Conservation (phyloP, 2,113 vertebrate genomes). For the Psilopsiagon aymara region DNA sequence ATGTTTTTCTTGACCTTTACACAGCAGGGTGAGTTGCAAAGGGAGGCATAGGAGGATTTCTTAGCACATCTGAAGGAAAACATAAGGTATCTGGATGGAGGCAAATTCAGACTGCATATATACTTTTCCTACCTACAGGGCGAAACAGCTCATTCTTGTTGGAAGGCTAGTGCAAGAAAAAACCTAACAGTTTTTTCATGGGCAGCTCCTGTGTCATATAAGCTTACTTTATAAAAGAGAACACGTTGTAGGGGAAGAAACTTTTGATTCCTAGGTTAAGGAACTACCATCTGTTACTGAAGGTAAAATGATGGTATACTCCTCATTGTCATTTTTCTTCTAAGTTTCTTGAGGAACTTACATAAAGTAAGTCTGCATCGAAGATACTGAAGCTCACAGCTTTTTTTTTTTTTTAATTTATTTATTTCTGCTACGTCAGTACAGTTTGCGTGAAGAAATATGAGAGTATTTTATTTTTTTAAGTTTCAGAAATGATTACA, state of each 20-base stretch:
- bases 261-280: neutral
- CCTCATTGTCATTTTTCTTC: neutral
- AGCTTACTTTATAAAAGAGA: neutral
- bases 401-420: neutral
- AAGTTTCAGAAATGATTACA: neutral
- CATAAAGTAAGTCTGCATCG: neutral
- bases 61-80: neutral
- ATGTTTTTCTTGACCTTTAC: neutral
- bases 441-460: neutral
- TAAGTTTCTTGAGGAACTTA: neutral
- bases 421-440: neutral
- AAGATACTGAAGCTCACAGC: neutral
- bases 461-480: neutral
- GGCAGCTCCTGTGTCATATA: neutral
- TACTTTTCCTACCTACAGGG: neutral
- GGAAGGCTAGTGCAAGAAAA: neutral
- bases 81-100: neutral
- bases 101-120: neutral
- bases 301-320: neutral
- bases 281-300: neutral
- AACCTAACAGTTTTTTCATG: accelerated
- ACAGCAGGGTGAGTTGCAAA: neutral
- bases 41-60: neutral
- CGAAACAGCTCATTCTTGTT: neutral
- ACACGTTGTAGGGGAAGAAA: neutral